Evolutionary conservation across 2,797 vertebrate species (phyloP).

Genomic region (Catamblyrhynchus diadema): DNA sequence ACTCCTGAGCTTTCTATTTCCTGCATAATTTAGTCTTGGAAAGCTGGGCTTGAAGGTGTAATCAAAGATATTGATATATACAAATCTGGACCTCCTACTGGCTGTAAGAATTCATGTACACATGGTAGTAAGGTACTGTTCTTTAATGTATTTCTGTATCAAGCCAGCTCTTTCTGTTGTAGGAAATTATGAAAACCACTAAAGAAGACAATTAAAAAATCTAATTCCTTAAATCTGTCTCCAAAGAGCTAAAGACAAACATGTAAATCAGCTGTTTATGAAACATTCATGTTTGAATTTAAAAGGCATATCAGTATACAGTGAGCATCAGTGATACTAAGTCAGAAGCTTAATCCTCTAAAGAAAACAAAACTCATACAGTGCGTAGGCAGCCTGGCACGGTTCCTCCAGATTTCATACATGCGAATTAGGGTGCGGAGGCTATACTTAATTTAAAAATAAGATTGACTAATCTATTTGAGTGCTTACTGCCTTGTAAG

Average conservation of each 20-base stretch:
- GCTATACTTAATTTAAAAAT: conserved; percentile 62
- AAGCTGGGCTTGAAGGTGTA: background rate
- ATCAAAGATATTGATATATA: background rate
- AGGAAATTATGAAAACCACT: conserved; percentile 32
- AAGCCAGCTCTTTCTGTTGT: background rate
- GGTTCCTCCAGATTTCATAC: conserved; percentile 36
- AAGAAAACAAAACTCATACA: conserved; percentile 55
- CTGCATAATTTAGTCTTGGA: conserved; percentile 13
- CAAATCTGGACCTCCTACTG: background rate
- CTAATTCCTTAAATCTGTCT: conserved; percentile 49
- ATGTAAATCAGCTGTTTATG: conserved; percentile 66
- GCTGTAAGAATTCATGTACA: background rate
- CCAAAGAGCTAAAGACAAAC: conserved; percentile 63
- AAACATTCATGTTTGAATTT: conserved; percentile 61
- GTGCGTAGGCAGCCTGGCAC: conserved; percentile 40
- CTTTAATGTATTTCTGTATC: background rate
- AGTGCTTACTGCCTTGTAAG: conserved; percentile 71
- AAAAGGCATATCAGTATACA: conserved; percentile 57
- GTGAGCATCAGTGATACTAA: conserved; percentile 45
- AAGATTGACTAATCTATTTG: conserved; percentile 73
- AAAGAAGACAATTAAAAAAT: conserved; percentile 51
- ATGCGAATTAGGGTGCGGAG: conserved; percentile 29
- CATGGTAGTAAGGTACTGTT: background rate
- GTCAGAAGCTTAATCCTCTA: conserved; percentile 58
- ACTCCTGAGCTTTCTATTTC: background rate